Conservation (phyloP, 35 echinoderm and acorn worm species). For the Anneissia japonica region DNA sequence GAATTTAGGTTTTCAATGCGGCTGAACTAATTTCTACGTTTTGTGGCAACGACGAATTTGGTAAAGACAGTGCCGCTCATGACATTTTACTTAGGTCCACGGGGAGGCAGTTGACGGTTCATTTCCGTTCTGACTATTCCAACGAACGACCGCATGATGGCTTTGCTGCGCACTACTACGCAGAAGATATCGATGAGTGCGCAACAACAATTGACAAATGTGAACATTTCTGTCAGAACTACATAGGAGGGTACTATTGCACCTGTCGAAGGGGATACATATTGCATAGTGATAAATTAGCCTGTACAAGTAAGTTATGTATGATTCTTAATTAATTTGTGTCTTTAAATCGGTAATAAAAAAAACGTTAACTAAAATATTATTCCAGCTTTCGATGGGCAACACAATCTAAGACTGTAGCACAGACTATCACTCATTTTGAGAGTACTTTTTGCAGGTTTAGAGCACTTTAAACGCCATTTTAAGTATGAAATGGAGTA, state of each 20-base stretch:
- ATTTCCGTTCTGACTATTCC: constrained; percentile 31
- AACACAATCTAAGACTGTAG: no score
- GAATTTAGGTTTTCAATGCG: not conserved
- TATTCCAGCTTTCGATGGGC: no score
- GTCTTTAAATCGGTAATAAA: no score
- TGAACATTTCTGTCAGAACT: constrained; percentile 30
- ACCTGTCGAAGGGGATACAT: constrained; percentile 9
- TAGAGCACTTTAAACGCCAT: no score
- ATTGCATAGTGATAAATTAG: not conserved
- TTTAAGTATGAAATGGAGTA: no score
- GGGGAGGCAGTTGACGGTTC: constrained; percentile 9
- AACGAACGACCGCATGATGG: constrained; percentile 17
- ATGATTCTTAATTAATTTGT: no score
- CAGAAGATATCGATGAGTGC: constrained; percentile 36
- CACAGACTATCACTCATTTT: no score
- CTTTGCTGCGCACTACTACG: constrained; percentile 33
- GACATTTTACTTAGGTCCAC: constrained; percentile 7
- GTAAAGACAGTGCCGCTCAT: not conserved
- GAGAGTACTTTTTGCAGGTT: no score
- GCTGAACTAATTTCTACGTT: not conserved
- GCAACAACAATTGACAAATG: not conserved
- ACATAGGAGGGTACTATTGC: constrained; percentile 14
- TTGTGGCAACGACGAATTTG: constrained; percentile 23
- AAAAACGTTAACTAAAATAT: no score
- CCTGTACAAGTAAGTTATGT: constrained; percentile 14